These are phyloP conservation scores for Bergia sp. DNA, from an alignment of 92 coral and sea anemone genomes.

Conservation along the genomic window DNA sequence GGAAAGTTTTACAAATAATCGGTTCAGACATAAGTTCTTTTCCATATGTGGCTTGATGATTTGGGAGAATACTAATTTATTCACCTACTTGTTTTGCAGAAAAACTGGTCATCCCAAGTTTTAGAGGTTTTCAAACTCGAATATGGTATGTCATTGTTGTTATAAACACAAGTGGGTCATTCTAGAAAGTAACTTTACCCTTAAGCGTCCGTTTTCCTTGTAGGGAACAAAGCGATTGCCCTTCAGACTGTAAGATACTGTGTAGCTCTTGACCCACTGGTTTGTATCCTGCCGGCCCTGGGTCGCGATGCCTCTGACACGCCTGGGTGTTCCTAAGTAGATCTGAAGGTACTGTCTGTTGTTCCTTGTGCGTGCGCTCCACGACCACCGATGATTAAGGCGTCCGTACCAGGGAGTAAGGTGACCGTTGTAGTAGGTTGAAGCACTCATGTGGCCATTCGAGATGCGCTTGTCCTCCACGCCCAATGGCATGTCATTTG, in stretches of 20 bases:
- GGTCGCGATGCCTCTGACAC: conserved; percentile 79
- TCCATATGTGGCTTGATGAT: too few relatives aligned
- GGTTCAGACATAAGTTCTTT: too few relatives aligned
- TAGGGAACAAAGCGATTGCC: conserved; percentile 66
- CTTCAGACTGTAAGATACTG: conserved; percentile 76
- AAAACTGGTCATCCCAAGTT: too few relatives aligned
- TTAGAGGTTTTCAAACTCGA: too few relatives aligned
- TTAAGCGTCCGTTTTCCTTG: conserved; percentile 57
- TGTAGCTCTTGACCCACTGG: conserved; percentile 79
- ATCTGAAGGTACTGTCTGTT: conserved; percentile 84
- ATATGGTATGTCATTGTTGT: not conserved
- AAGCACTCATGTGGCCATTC: conserved; percentile 69
- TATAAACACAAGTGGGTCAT: too few relatives aligned
- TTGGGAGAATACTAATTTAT: too few relatives aligned
- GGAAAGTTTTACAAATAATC: too few relatives aligned
- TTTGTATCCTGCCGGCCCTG: conserved; percentile 79
- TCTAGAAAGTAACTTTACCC: conserved; percentile 52
- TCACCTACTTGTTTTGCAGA: too few relatives aligned
- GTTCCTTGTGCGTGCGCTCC: conserved; percentile 67
- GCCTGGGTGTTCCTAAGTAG: conserved; percentile 52
- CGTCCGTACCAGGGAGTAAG: conserved; percentile 68
- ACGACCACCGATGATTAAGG: conserved; percentile 70
- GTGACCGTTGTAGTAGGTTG: conserved; percentile 55
- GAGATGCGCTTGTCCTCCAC: conserved; percentile 78
- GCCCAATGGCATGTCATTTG: conserved; percentile 63